Evolutionary conservation across 2,113 vertebrate species (phyloP).

Genomic region (Datnioides undecimradiatus): DNA sequence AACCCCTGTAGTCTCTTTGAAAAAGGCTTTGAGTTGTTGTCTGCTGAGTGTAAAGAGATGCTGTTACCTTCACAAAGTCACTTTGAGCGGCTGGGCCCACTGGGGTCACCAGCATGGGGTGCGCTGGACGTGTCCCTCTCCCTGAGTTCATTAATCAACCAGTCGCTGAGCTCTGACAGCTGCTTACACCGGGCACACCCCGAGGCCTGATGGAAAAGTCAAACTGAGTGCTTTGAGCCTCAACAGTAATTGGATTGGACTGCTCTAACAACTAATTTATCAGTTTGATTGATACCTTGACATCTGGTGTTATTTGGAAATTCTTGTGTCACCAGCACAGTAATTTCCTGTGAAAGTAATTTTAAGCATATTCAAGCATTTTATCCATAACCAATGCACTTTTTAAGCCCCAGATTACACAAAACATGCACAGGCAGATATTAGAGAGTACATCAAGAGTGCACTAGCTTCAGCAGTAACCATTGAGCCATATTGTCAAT

Average conservation of each 20-base stretch:
- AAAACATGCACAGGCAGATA: too few species aligned
- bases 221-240: conserved; percentile 1
- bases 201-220: conserved; percentile 35
- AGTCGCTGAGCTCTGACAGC: conserved; percentile 41
- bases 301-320: neutral
- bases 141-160: conserved; percentile 59
- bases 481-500: too few species aligned
- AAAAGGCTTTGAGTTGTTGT: conserved; percentile 25
- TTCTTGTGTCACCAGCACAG: too few species aligned
- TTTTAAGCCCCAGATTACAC: too few species aligned
- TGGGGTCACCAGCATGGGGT: conserved; percentile 31
- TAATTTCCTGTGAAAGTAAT: too few species aligned
- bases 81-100: conserved; percentile 29
- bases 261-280: neutral
- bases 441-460: too few species aligned
- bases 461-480: too few species aligned
- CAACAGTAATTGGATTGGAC: conserved; percentile 11
- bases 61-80: conserved; percentile 27
- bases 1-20: conserved; percentile 32
- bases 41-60: conserved; percentile 24
- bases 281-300: conserved; percentile 9
- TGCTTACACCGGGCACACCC: conserved; percentile 28
- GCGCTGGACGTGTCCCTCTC: conserved; percentile 29
- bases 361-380: too few species aligned
- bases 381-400: too few species aligned